Conservation (phyloP, 2,888 invertebrate species). For the Cantharis nigra region DNA sequence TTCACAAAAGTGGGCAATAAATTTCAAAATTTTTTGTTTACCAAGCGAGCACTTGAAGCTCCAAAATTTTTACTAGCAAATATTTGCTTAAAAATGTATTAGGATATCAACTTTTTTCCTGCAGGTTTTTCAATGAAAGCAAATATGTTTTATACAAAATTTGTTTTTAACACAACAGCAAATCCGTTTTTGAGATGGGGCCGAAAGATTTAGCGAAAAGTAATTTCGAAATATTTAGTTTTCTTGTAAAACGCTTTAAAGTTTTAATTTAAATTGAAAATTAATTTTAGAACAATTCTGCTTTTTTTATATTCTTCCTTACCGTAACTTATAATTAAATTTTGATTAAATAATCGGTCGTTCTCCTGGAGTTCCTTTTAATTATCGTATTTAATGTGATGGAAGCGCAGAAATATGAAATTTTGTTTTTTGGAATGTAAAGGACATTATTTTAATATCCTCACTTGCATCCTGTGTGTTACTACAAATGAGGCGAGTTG, state of each 20-base stretch:
- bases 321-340: not conserved
- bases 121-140: not conserved
- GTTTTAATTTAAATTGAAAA: not conserved
- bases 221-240: not conserved
- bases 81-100: not conserved
- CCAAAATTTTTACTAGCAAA: not conserved
- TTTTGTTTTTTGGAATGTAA: constrained; percentile 1
- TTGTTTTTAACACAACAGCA: not conserved
- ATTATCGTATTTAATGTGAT: not conserved
- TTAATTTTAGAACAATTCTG: not conserved
- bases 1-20: not conserved
- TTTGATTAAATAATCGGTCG: not conserved
- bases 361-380: not conserved
- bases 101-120: not conserved
- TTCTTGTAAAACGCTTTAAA: not conserved
- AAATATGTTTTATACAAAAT: not conserved
- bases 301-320: not conserved
- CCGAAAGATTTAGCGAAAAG: not conserved
- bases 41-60: not conserved
- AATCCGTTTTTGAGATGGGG: not conserved
- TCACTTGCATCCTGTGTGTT: constrained; percentile 32
- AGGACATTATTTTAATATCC: constrained; percentile 26
- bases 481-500: constrained; percentile 34
- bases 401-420: not conserved
- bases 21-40: not conserved